These are phyloP conservation scores for Onychostoma macrolepis DNA, from an alignment of 2,113 vertebrate species.

Conservation along the genomic window DNA sequence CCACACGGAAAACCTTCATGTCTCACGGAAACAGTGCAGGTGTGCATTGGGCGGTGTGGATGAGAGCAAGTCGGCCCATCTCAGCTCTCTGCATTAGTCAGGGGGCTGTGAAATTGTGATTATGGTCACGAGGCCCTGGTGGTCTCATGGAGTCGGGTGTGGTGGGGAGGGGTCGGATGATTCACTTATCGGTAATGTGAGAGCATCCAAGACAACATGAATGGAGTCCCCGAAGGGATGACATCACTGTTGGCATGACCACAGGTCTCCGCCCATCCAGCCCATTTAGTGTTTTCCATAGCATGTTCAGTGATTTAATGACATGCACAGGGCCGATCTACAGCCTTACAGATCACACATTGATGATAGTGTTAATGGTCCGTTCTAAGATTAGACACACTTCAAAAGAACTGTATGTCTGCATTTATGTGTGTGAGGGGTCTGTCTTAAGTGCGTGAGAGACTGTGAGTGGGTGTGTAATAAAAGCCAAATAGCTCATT, in stretches of 20 bases:
- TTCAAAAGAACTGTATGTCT: conserved; percentile 38
- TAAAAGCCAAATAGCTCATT: conserved; percentile 48
- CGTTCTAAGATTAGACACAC: conserved; percentile 68
- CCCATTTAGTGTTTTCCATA: conserved; percentile 62
- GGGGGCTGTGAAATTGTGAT: conserved; percentile 71
- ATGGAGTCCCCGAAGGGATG: conserved; percentile 73
- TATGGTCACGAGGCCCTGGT: conserved; percentile 56
- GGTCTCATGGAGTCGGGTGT: conserved; percentile 45
- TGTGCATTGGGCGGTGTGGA: conserved; percentile 16
- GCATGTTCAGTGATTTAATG: conserved; percentile 67
- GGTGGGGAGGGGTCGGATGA: conserved; percentile 57
- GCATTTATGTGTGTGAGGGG: background rate
- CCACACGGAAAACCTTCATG: background rate
- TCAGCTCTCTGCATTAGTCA: conserved; percentile 55
- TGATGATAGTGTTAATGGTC: conserved; percentile 55
- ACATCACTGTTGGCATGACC: conserved; percentile 75
- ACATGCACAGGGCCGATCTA: conserved; percentile 62
- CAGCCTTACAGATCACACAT: conserved; percentile 49
- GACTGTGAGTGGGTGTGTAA: conserved; percentile 44
- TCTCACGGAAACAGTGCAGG: background rate
- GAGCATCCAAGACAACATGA: conserved; percentile 72
- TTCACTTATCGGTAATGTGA: conserved; percentile 74
- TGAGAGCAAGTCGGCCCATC: conserved; percentile 13
- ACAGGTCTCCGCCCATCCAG: conserved; percentile 59
- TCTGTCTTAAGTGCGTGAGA: conserved; percentile 44